Percentiles rank a stretch among this genome's conserved stretches.
Conservation (phyloP, 2,888 invertebrate genomes). For the Spatulosminthurus flaviceps region DNA sequence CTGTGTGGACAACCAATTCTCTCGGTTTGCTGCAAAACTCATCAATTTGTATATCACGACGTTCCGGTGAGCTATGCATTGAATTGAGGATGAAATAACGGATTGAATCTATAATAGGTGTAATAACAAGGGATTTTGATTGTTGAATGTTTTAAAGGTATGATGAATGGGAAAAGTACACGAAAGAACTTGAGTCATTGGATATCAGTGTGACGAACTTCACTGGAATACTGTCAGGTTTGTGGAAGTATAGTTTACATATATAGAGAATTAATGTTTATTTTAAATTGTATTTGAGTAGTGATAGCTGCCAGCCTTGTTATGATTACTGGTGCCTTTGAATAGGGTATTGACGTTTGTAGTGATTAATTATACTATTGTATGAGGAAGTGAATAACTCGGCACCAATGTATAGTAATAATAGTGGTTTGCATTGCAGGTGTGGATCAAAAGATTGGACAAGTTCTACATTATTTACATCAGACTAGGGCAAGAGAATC, state of each 20-base stretch:
- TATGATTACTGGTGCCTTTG: no score
- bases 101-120: neutral
- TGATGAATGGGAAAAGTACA: constrained; percentile 91
- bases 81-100: no score
- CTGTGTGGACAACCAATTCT: constrained; percentile 93
- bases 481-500: constrained; percentile 82
- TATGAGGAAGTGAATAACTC: no score
- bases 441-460: constrained; percentile 85
- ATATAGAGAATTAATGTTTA: no score
- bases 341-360: no score
- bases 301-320: no score
- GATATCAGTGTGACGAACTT: constrained; percentile 90
- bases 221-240: constrained; percentile 68
- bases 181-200: constrained; percentile 86
- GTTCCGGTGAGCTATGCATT: constrained; percentile 71
- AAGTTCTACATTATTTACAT: constrained; percentile 84
- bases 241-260: neutral
- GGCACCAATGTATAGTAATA: neutral
- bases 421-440: constrained; percentile 65
- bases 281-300: no score
- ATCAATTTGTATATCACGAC: constrained; percentile 91
- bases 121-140: neutral
- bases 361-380: neutral
- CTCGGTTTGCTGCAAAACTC: constrained; percentile 87
- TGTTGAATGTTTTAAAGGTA: no score